Evolutionary conservation across 2,113 vertebrate genomes (phyloP), one percentile per base, ranked within the genome.

Genomic region (Sterrhoptilus dennistouni): DNA sequence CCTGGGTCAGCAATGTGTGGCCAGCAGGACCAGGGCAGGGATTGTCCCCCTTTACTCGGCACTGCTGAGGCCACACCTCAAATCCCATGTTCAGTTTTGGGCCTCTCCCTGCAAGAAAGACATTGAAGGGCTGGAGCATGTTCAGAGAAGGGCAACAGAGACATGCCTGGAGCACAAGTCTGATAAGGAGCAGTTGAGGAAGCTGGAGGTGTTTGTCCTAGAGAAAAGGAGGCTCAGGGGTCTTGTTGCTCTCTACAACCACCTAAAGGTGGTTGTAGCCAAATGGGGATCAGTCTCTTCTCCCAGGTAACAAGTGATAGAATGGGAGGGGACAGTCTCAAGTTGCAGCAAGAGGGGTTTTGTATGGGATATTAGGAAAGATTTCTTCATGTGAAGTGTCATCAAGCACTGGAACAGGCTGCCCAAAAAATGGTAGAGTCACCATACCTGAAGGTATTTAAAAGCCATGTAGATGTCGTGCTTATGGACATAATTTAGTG

Each of bases 31-130:
- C 22, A 21, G 2, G 20, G 15, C 80, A 59, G 33, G 1, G 44
- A 38, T 0, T 3, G 3, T 52, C 5, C 9, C 35, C 6, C 64
- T 71, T 33, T 59, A 1, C 24, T 59, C 0, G 0, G 11, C 52
- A 11, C 24, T 71, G 44, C 0, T 71, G 81, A 57, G 65, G 33
- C 5, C 17, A 2, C 88, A 45, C 4, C 44, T 65, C 3, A 0
- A n/a, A 36, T 25, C 20, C 44, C 52, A 17, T 25, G 36, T 7
- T 25, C 50, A n/a, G 9, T 25, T 71, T 0, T 64, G 65, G 11
- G 44, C 13, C 19, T 19, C 8, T 52, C 50, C 14, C 28, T 59
- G 0, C 14, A 7, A 45, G 13, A 52, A 28, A 8, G 57, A 19
- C 20, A 22, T 5, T 27, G 36, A n/a, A 33, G 20, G 7, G 36